phyloP scores from a whole-genome alignment of 92 coral and sea anemone species.

The Epizoanthus rinbou region DNA sequence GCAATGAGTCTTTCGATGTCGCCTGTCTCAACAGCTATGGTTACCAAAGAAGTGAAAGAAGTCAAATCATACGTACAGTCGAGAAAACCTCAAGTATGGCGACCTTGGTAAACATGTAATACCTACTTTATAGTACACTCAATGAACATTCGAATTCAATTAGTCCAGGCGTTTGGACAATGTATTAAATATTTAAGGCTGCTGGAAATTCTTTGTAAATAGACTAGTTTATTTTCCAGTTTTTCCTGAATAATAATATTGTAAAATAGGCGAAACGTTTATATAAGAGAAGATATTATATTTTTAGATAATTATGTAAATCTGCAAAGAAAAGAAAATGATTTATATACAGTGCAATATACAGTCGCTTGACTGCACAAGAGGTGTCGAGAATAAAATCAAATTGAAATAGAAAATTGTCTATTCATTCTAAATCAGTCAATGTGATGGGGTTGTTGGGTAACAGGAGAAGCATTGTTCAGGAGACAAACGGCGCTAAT shows the following conservation, averaged over 20 bases:
- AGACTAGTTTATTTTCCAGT: background rate
- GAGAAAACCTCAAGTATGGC: slow-evolving; percentile 25
- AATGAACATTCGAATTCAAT: slow-evolving; percentile 22
- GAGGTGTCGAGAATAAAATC: slow-evolving; percentile 13
- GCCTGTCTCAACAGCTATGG: background rate
- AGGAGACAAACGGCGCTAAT: too few species aligned
- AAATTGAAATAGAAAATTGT: background rate
- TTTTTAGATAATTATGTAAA: background rate
- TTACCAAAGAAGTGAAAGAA: background rate
- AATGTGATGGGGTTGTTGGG: too few species aligned
- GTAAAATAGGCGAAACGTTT: slow-evolving; percentile 28
- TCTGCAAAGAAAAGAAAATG: slow-evolving; percentile 20
- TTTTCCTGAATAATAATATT: slow-evolving; percentile 5
- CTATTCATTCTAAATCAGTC: too few species aligned
- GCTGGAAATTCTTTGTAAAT: background rate
- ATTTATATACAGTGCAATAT: slow-evolving; percentile 17
- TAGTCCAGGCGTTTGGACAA: slow-evolving; percentile 7
- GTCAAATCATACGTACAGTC: background rate
- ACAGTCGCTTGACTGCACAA: slow-evolving; percentile 1
- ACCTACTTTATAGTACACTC: background rate
- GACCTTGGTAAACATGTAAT: slow-evolving; percentile 20
- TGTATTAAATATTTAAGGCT: background rate
- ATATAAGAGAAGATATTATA: slow-evolving; percentile 30
- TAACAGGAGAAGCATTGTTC: too few species aligned
- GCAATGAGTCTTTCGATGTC: background rate